These are phyloP conservation scores for Pterois miles DNA, from an alignment of 2,797 vertebrate species.

Conservation along the genomic window DNA sequence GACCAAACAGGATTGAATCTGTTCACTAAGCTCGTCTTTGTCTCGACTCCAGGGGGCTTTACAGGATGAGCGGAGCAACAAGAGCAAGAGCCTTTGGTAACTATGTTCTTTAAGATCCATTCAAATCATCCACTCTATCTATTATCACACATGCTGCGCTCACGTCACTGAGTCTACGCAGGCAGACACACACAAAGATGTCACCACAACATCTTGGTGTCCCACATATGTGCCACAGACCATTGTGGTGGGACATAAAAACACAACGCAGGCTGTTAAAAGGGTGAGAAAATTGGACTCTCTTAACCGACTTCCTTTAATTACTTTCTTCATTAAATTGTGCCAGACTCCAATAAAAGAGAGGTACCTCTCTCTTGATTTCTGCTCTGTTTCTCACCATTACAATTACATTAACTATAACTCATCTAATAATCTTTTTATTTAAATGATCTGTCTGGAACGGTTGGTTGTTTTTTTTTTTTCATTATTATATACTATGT, in stretches of 20 bases:
- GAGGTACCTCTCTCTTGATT: neutral
- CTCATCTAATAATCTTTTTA: neutral
- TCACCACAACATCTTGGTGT: slow-evolving; percentile 27
- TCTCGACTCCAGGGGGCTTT: slow-evolving; percentile 42
- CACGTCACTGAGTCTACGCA: slow-evolving; percentile 2
- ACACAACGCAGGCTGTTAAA: slow-evolving; percentile 41
- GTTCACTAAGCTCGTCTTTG: slow-evolving; percentile 54
- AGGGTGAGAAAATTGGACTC: slow-evolving; percentile 47
- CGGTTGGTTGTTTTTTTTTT: neutral
- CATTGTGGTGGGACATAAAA: slow-evolving; percentile 52
- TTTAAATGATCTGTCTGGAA: neutral
- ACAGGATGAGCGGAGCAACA: slow-evolving; percentile 20
- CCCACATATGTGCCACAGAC: slow-evolving; percentile 40
- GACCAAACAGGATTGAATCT: slow-evolving; percentile 60
- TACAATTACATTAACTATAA: neutral
- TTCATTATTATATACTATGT: neutral
- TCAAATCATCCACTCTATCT: neutral
- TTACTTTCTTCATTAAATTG: slow-evolving; percentile 47
- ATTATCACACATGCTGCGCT: slow-evolving; percentile 20
- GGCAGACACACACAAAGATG: slow-evolving; percentile 24
- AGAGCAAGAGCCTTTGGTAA: slow-evolving; percentile 1
- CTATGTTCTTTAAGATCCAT: neutral
- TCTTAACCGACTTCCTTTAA: slow-evolving; percentile 35
- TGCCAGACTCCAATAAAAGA: slow-evolving; percentile 29
- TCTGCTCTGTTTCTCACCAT: neutral